Evolutionary conservation across 2,113 vertebrate species (phyloP).

Genomic region (Salvelinus sp.): DNA sequence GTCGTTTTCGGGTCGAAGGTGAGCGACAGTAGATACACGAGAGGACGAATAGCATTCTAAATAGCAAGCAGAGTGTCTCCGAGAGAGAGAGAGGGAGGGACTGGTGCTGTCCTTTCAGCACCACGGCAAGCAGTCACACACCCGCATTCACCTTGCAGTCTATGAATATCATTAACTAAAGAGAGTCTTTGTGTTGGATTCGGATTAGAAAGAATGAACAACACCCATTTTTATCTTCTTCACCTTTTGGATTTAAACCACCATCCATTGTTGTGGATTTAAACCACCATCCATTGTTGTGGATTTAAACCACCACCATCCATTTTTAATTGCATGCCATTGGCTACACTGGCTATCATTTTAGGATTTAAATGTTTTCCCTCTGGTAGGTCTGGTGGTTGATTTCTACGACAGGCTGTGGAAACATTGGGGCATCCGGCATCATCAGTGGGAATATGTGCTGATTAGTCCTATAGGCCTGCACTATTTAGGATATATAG

Average conservation of each 20-base stretch:
- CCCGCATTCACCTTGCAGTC: conserved; percentile 32
- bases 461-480: neutral
- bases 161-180: conserved; percentile 13
- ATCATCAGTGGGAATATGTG: neutral
- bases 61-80: neutral
- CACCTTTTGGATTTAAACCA: conserved; percentile 56
- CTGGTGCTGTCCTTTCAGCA: conserved; percentile 75
- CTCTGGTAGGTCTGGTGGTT: conserved; percentile 24
- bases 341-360: conserved; percentile 47
- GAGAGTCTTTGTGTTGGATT: conserved; percentile 11
- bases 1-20: conserved; percentile 57
- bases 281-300: conserved; percentile 54
- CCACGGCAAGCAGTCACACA: conserved; percentile 32
- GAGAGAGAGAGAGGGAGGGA: neutral
- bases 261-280: conserved; percentile 61
- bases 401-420: conserved; percentile 28
- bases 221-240: conserved; percentile 35
- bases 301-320: conserved; percentile 53
- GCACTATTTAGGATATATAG: conserved; percentile 16
- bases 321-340: conserved; percentile 56
- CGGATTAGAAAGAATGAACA: neutral
- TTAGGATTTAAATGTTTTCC: conserved; percentile 51
- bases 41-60: too few species aligned
- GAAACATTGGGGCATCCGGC: neutral
- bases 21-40: conserved; percentile 35